A percentile compares a stretch with the other conserved stretches of the same genome.
Conservation (phyloP, 2,113 vertebrate genomes). For the Malurus alboscapulatus region DNA sequence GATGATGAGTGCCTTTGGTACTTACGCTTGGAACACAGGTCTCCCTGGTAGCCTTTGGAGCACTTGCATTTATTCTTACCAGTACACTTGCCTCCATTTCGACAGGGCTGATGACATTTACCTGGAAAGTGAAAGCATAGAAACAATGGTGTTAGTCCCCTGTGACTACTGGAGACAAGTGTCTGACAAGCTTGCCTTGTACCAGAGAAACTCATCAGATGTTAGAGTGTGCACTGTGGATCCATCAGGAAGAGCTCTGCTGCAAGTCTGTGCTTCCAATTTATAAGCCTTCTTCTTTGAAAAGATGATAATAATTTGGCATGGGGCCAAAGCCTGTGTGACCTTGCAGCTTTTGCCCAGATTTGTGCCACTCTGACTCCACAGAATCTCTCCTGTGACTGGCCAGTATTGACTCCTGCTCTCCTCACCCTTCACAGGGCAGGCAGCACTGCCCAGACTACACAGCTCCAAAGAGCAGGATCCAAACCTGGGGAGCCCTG, state of each 20-base stretch:
- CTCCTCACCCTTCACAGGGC: background rate
- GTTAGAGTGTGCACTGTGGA: background rate
- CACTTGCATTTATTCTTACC: slow-evolving; percentile 91
- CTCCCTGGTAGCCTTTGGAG: slow-evolving; percentile 87
- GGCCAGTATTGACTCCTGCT: background rate
- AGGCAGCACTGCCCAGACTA: background rate
- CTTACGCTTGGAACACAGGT: slow-evolving; percentile 89
- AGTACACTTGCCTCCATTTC: slow-evolving; percentile 88
- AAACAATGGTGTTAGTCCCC: background rate
- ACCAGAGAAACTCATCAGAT: background rate
- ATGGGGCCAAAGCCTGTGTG: rapidly evolving
- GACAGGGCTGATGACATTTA: slow-evolving; percentile 85
- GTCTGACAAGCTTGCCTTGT: background rate
- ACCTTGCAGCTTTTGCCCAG: background rate
- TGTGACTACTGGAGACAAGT: background rate
- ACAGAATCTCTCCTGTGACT: rapidly evolving
- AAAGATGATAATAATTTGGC: background rate
- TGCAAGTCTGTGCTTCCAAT: background rate
- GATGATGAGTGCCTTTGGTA: background rate
- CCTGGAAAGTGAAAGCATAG: slow-evolving; percentile 64
- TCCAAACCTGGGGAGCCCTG: background rate
- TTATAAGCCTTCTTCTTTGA: background rate
- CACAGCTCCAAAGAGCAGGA: background rate
- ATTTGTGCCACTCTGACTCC: background rate
- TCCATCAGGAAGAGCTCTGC: background rate